Percentiles rank a stretch among this genome's conserved stretches.
Conservation (phyloP, 2,797 vertebrate species). For the Parauchenoglanis ngamensis region DNA sequence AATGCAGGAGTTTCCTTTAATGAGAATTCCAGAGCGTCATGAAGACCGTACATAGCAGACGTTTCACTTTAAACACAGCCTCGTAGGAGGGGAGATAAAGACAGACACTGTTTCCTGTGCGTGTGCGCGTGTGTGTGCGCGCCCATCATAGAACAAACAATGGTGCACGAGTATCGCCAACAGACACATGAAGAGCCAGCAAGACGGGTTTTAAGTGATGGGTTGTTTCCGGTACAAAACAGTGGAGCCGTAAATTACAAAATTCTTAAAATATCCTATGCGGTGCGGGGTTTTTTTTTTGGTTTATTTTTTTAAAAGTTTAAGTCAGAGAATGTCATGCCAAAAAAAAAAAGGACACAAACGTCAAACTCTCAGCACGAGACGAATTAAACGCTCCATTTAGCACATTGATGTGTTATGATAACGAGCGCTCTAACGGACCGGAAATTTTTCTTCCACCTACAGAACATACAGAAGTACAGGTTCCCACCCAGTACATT, state of each 20-base stretch:
- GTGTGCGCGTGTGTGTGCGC: not conserved
- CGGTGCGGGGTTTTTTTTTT: not conserved
- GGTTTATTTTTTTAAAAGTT: not conserved
- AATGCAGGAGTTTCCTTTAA: slow-evolving; percentile 32
- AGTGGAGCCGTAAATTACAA: too few relatives aligned
- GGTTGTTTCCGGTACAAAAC: not conserved
- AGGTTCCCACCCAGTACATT: not conserved
- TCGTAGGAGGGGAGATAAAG: slow-evolving; percentile 48
- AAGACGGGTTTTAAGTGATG: slow-evolving; percentile 30
- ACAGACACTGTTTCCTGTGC: slow-evolving; percentile 41
- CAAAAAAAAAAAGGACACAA: not conserved
- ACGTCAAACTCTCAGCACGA: not conserved
- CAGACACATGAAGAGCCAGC: slow-evolving; percentile 32
- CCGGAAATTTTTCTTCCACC: not conserved
- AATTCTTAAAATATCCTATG: too few relatives aligned
- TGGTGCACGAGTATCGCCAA: not conserved
- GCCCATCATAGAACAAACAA: not conserved
- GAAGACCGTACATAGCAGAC: not conserved
- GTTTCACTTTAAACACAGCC: slow-evolving; percentile 6
- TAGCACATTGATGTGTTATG: not conserved
- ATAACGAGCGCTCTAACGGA: not conserved
- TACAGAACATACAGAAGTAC: not conserved
- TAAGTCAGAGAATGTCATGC: not conserved
- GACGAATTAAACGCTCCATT: not conserved
- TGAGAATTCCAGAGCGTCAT: slow-evolving; percentile 45